These are phyloP conservation scores for Corapipo altera DNA, from an alignment of 2,113 vertebrate species.

Conservation along the genomic window DNA sequence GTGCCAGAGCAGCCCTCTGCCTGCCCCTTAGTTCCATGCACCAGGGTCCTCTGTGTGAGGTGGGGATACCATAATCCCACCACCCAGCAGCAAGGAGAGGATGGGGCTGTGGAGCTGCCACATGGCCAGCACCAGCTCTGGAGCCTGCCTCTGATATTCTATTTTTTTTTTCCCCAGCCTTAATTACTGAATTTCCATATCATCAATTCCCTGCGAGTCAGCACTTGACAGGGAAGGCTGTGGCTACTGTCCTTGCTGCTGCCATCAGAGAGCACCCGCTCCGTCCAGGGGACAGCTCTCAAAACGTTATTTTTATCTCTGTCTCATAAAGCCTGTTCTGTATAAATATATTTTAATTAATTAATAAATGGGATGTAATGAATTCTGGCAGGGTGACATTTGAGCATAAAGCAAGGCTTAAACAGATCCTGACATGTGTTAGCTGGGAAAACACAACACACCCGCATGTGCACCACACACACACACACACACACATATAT, in stretches of 20 bases:
- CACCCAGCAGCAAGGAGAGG: not conserved
- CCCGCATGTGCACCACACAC: not conserved
- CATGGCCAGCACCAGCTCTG: not conserved
- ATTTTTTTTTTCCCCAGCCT: not conserved
- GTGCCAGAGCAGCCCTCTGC: not conserved
- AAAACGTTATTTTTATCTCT: slow-evolving; percentile 77
- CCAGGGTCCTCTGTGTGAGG: not conserved
- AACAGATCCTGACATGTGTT: slow-evolving; percentile 74
- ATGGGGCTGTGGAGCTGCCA: not conserved
- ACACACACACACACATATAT: not conserved
- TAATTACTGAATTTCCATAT: slow-evolving; percentile 50
- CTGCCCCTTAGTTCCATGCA: not conserved
- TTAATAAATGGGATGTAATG: slow-evolving; percentile 80
- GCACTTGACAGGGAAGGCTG: slow-evolving; percentile 39
- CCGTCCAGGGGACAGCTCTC: slow-evolving; percentile 62
- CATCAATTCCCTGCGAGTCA: not conserved
- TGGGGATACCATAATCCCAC: not conserved
- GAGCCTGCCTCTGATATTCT: not conserved
- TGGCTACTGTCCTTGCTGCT: slow-evolving; percentile 13
- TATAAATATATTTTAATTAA: slow-evolving; percentile 82
- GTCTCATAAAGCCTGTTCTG: slow-evolving; percentile 74
- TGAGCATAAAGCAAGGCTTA: slow-evolving; percentile 72
- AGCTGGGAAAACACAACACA: slow-evolving; percentile 66
- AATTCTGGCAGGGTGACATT: slow-evolving; percentile 84
- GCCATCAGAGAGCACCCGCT: slow-evolving; percentile 49